Evolutionary conservation across 2,888 invertebrate genomes (phyloP).

Genomic region (Ochropleura leucogaster): DNA sequence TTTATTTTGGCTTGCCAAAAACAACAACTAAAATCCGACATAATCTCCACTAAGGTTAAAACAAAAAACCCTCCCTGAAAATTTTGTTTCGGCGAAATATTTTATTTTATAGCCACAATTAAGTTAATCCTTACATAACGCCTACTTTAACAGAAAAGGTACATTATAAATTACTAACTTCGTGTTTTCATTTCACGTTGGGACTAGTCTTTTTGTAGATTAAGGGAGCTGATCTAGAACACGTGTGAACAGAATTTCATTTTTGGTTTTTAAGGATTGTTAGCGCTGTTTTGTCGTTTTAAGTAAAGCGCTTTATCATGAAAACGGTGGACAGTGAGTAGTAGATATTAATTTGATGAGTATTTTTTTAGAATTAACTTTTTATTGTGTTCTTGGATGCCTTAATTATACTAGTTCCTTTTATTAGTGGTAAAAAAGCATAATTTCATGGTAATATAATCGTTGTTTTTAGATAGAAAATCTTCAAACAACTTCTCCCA

Average conservation of each 20-base stretch:
- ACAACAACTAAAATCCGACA: slow-evolving; percentile 65
- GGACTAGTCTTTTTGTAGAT: slow-evolving; percentile 30
- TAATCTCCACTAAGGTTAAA: slow-evolving; percentile 66
- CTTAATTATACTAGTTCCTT: neutral
- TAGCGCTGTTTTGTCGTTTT: neutral
- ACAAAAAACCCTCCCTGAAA: slow-evolving; percentile 60
- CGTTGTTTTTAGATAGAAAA: too few relatives aligned
- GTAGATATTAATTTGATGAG: slow-evolving; percentile 1
- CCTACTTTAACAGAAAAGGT: slow-evolving; percentile 62
- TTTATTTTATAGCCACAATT: slow-evolving; percentile 70
- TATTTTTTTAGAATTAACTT: neutral
- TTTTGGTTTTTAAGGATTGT: slow-evolving; percentile 6
- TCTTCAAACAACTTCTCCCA: too few relatives aligned
- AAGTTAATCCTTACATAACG: slow-evolving; percentile 69
- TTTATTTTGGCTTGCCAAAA: slow-evolving; percentile 62
- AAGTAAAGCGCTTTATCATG: slow-evolving; percentile 5
- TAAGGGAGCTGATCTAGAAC: slow-evolving; percentile 18
- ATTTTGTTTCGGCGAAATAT: slow-evolving; percentile 62
- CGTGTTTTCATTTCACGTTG: slow-evolving; percentile 33
- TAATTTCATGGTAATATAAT: too few relatives aligned
- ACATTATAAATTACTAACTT: slow-evolving; percentile 55
- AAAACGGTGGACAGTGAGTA: neutral
- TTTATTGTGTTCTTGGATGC: neutral
- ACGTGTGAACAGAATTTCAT: slow-evolving; percentile 25
- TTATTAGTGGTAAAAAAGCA: neutral